Evolutionary conservation across 2,888 invertebrate genomes (phyloP), one percentile per base, ranked within the genome.

Genomic region (Nudaria mundana): DNA sequence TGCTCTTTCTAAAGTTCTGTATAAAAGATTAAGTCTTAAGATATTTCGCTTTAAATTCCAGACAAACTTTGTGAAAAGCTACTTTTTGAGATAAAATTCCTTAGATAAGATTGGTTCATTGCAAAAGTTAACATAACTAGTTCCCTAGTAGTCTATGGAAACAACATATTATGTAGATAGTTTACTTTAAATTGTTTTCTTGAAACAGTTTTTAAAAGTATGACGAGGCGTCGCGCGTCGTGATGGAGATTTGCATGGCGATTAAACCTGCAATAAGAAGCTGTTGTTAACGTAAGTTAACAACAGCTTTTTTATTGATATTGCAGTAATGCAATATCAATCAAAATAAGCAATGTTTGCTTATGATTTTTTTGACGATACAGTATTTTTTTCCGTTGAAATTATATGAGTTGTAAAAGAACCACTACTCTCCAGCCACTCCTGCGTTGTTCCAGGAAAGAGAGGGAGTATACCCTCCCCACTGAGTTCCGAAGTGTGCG

Each of bases 211-310:
- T 67, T 58, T 63, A 46, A 53, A 63, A 63, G 26, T 41, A 52
- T 40, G 30, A 58, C 51, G n/a, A 59, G 37, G 51, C 52, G 48
- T 67, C 52, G 48, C 67, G 60, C 58, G 64, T 64, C 68, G 63
- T 66, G 67, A 68, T 63, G 51, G 58, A 68, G 64, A 75, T 73
- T 73, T 70, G 64, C 71, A 72, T 72, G 64, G 65, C 62, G 73
- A 71, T 73, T 65, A 55, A 61, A 57, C 43, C 42, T 36, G 48
- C 55, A 65, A 71, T 71, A 70, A 66, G 62, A 32, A 56, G 43
- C 48, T 57, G 52, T 54, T 52, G 42, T 48, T 55, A 55, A 35
- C 54, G n/a, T n/a, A n/a, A n/a, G n/a, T n/a, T n/a, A n/a, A n/a
- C n/a, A n/a, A n/a, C n/a, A n/a, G n/a, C n/a, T n/a, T n/a, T n/a